Base-by-base conservation (phyloP, 1,140 invertebrate genomes). In the Macrosteles quadrilineatus region DNA sequence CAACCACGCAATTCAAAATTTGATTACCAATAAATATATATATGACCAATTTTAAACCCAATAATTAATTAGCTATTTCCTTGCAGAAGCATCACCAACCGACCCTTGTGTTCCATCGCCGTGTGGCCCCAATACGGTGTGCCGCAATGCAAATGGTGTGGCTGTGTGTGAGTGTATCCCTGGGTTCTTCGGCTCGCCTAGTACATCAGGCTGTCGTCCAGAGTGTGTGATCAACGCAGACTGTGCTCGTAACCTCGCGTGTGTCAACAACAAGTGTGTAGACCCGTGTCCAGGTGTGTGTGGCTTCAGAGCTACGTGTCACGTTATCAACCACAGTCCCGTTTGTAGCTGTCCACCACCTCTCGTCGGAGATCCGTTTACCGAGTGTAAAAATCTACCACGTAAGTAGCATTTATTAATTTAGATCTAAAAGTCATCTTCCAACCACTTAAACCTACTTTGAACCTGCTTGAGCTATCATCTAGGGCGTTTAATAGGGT, bases 251-350 rank as follows among this genome's bases (percentile, higher is more conserved):
- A 87, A 93, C 76, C 86, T 86, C 64, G 87, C 91, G 43, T 94
- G 92, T 76, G 83, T 90, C 1, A 87, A 88, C 71, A 87, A 86
- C 67, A 88, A 87, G 75, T 94, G 92, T 76, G 80, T 87, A 11
- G 87, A 93, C 78, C 91, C 91, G 1, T 94, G 91, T 75, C 77
- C 84, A 0, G 89, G 89, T 27, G 84, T 87, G 1, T 93, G 91
- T 76, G 90, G 89, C 9, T 86, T 85, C 74, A 83, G 81, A 30
- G 90, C 88, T 11, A 74, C 86, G 71, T 91, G 92, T 74, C 81
- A 87, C 65, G 87, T 89, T 0, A 87, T 91, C 73, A 91, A 92
- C 77, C 93, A 94, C 76, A 90, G 90, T 73, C 90, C 92, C 1
- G 86, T 93, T 2, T 94, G 92, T 75, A 88, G 86, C 14, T 95